phyloP scores from a whole-genome alignment of 2,113 vertebrate species.

The Irena cyanogastra region DNA sequence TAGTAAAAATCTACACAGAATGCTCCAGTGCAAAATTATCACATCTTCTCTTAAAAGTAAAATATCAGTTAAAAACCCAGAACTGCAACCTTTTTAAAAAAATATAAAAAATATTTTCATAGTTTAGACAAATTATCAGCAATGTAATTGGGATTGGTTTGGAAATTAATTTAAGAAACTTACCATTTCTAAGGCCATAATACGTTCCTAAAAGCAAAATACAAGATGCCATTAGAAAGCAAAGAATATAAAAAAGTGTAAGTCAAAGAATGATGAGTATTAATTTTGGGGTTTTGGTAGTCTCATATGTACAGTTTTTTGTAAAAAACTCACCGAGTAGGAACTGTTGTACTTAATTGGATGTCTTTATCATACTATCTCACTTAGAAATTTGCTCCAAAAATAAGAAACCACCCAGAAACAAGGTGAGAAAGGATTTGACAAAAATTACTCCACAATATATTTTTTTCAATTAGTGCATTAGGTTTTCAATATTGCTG shows the following conservation, averaged over 20 bases:
- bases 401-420: background rate
- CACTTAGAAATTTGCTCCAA: background rate
- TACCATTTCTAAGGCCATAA: constrained; percentile 75
- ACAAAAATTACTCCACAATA: background rate
- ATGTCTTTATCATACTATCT: background rate
- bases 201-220: constrained; percentile 74
- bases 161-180: constrained; percentile 57
- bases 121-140: background rate
- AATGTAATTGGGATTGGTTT: background rate
- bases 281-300: background rate
- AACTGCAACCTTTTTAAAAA: background rate
- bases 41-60: background rate
- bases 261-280: background rate
- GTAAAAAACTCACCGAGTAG: background rate
- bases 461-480: background rate
- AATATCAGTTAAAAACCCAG: background rate
- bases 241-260: background rate
- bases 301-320: background rate
- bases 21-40: background rate
- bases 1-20: background rate
- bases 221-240: constrained; percentile 52
- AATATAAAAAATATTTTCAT: background rate
- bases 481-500: background rate
- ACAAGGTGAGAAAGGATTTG: background rate
- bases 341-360: background rate